These are phyloP conservation scores for Calcarius ornatus DNA, from an alignment of 2,113 vertebrate genomes.

Conservation along the genomic window DNA sequence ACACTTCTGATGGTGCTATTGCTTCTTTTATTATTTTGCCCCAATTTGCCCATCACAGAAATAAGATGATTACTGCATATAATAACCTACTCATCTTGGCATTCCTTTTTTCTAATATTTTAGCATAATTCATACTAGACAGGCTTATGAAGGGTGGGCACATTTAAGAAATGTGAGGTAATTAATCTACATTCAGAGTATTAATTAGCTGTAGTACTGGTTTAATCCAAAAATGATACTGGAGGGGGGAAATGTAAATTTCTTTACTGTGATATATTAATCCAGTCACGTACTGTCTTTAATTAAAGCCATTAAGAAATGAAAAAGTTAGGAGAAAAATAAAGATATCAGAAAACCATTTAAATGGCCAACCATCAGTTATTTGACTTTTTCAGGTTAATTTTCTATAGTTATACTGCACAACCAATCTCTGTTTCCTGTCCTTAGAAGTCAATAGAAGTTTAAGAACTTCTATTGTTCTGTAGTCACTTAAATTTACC, in stretches of 20 bases:
- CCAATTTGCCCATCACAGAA: not conserved
- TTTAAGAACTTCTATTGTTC: not conserved
- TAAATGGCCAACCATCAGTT: not conserved
- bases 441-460: too few relatives aligned
- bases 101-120: not conserved
- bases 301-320: not conserved
- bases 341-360: not conserved
- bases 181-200: not conserved
- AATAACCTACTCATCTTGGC: not conserved
- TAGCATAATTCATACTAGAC: not conserved
- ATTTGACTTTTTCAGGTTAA: not conserved
- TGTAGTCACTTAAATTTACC: not conserved
- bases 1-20: not conserved
- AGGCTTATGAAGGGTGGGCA: not conserved
- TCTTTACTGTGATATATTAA: not conserved
- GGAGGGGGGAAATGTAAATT: not conserved
- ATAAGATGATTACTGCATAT: not conserved
- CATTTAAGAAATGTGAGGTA: not conserved
- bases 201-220: not conserved
- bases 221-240: not conserved
- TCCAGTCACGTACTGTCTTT: not conserved
- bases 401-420: not conserved
- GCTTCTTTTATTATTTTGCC: not conserved
- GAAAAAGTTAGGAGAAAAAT: not conserved
- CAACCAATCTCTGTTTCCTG: not conserved